Percentiles rank a stretch among this genome's conserved stretches.
Evolutionary conservation across 2,888 invertebrate species (phyloP).

Genomic region (Hecatera dysodea): DNA sequence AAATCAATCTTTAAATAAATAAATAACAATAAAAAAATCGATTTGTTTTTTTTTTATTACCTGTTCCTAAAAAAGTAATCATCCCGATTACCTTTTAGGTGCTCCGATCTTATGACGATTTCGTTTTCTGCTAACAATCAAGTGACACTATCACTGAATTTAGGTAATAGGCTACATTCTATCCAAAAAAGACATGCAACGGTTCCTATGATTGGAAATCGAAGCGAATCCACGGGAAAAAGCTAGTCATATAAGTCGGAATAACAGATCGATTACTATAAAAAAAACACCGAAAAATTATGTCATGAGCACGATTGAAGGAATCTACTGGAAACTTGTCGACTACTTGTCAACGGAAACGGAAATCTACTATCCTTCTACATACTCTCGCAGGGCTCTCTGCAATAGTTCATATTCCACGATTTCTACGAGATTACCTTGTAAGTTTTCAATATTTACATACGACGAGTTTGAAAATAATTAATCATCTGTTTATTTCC

Average conservation of each 20-base stretch:
- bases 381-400: background rate
- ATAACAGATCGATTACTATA: background rate
- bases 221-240: background rate
- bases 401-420: no score
- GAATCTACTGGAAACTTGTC: background rate
- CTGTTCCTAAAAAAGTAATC: no score
- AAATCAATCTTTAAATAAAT: no score
- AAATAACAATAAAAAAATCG: no score
- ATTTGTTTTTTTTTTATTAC: no score
- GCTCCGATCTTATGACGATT: no score
- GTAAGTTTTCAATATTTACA: background rate
- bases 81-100: no score
- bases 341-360: slow-evolving; percentile 6
- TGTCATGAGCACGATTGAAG: background rate
- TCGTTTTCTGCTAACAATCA: no score
- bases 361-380: background rate
- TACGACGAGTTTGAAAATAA: background rate
- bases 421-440: background rate
- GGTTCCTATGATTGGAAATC: background rate
- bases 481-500: no score
- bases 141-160: no score
- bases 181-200: background rate
- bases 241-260: background rate
- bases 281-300: background rate
- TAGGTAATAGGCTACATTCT: no score